Percentiles rank a stretch among this genome's conserved stretches.
Evolutionary conservation across 2,797 vertebrate species (phyloP).

Genomic region (Schizopygopsis malacanthus): DNA sequence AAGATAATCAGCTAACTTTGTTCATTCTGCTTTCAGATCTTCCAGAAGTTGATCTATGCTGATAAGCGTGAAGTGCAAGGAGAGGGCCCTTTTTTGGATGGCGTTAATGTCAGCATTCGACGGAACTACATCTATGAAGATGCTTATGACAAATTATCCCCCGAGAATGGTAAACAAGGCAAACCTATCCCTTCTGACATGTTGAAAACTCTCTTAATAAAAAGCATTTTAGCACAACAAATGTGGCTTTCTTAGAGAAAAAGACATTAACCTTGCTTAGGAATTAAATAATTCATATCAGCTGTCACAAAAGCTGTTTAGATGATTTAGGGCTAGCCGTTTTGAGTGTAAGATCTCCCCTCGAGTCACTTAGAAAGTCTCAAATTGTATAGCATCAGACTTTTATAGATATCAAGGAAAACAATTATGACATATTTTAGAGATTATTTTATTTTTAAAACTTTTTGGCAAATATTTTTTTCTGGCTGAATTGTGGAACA

Average conservation of each 20-base stretch:
- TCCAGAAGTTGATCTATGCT: conserved; percentile 95
- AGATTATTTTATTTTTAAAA: not conserved
- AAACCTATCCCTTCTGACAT: conserved; percentile 1
- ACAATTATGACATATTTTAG: not conserved
- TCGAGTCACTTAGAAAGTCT: not conserved
- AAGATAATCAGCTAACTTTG: not conserved
- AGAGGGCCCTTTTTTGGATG: conserved; percentile 93
- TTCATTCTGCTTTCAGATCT: conserved; percentile 82
- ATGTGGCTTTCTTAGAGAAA: not conserved
- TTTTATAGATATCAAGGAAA: not conserved
- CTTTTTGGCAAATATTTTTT: not conserved
- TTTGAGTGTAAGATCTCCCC: not conserved
- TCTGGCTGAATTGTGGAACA: conserved; percentile 67
- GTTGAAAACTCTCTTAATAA: not conserved
- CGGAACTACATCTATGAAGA: conserved; percentile 99
- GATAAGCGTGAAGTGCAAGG: conserved; percentile 98
- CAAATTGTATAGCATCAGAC: not conserved
- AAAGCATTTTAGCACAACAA: not conserved
- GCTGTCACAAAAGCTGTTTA: not conserved
- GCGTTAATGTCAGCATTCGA: conserved; percentile 95
- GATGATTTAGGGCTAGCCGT: not conserved
- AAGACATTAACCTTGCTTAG: conserved; percentile 8
- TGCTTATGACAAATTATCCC: conserved; percentile 97
- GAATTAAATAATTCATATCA: too few relatives aligned
- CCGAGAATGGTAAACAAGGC: conserved; percentile 90